These are phyloP conservation scores for Radopholus similis DNA, from an alignment of 1,140 invertebrate species.

Conservation along the genomic window DNA sequence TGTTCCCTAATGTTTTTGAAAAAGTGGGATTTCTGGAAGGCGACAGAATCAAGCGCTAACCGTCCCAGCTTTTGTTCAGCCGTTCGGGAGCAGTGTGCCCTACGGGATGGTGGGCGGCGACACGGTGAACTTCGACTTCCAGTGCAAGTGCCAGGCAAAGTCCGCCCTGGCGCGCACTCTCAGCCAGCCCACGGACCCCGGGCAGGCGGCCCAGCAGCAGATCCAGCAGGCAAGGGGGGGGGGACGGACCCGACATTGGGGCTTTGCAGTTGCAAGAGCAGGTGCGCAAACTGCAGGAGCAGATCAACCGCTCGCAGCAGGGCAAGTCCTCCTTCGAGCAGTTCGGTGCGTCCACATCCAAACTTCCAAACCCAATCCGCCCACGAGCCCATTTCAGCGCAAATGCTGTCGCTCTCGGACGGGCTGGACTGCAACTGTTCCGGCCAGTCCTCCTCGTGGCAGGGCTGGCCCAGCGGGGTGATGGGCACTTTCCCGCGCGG, in stretches of 20 bases:
- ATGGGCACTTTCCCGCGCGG: not conserved
- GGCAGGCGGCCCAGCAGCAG: slow-evolving; percentile 42
- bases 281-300: slow-evolving; percentile 39
- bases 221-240: slow-evolving; percentile 29
- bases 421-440: slow-evolving; percentile 45
- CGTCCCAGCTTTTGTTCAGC: not conserved
- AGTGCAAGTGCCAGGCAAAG: slow-evolving; percentile 45
- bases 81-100: too few species aligned
- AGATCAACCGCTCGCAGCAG: slow-evolving; percentile 37
- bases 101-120: too few species aligned
- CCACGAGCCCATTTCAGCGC: slow-evolving; percentile 27
- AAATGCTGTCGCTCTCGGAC: slow-evolving; percentile 38
- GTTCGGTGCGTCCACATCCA: slow-evolving; percentile 29
- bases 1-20: not conserved
- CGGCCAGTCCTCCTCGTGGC: slow-evolving; percentile 29
- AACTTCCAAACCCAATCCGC: not conserved
- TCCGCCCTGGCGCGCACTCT: slow-evolving; percentile 27
- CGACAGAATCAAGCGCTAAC: not conserved
- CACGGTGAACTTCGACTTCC: slow-evolving; percentile 43
- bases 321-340: slow-evolving; percentile 41
- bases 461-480: not conserved
- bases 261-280: slow-evolving; percentile 40
- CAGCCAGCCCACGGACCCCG: slow-evolving; percentile 26
- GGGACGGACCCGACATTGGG: too few species aligned
- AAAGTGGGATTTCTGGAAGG: not conserved